Evolutionary conservation across 2,113 vertebrate species (phyloP), one percentile per base, ranked within the genome.

Genomic region (Mustela lutreola): DNA sequence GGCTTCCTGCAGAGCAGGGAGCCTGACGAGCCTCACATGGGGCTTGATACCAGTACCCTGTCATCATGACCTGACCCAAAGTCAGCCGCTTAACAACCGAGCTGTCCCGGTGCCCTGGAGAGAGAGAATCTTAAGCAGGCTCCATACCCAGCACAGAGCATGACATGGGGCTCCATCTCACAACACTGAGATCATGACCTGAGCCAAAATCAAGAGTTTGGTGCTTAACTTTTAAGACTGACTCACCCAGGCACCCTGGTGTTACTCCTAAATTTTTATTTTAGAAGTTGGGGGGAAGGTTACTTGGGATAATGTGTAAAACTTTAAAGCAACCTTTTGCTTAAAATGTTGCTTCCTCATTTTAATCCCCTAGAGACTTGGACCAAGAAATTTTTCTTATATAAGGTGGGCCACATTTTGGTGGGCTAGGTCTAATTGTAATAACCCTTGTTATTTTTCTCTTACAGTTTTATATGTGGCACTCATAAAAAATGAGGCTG

Each of bases 401-500:
- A 62, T 81, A 95, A 91, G 2, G 5, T 91, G 45, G 33, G 11
- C 33, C 28, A 89, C 7, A 65, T 88, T 53, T 42, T 56, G 36
- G 14, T 80, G 50, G 1, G 5, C 31, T 89, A 70, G 24, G n/a
- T 67, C 89, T 91, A 97, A 94, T 91, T 87, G 91, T 96, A 93
- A 94, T 97, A 96, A 91, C 14, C 18, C 5, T 89, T 89, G 11
- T 92, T 89, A 39, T 87, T 85, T 98, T 78, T 88, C n/a, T 97
- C 71, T 71, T 81, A 0, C 0, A 99, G 99, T 98, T 98, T 99
- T 99, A 99, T 99, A 99, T 99, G 99, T 99, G 99, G 99, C 97
- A 98, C 98, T 97, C 97, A 95, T 98, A 99, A 99, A 99, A 99
- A 96, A 99, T 99, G 99, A 99, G 99, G 99, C 99, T 99, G 99